Conservation (phyloP, 2,113 vertebrate genomes). For the Benitochromis conjunctus region DNA sequence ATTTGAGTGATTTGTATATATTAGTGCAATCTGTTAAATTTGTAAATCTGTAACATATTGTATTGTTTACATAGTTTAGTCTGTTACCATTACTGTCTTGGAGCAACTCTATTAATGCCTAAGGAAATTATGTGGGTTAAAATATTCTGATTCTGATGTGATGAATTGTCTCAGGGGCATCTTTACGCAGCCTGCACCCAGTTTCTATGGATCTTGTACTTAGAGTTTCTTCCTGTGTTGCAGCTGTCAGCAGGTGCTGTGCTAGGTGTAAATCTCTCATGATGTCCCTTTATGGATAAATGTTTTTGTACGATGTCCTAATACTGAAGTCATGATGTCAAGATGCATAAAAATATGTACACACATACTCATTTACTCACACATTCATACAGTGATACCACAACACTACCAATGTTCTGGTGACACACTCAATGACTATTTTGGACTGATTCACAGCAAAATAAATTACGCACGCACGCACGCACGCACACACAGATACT, state of each 20-base stretch:
- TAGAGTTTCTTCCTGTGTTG: background rate
- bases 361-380: background rate
- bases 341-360: background rate
- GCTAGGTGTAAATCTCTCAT: background rate
- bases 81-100: too few relatives aligned
- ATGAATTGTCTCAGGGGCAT: background rate
- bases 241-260: background rate
- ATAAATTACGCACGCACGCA: background rate
- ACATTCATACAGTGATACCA: background rate
- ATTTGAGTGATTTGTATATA: too few relatives aligned
- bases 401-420: background rate
- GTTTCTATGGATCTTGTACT: background rate
- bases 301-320: background rate
- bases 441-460: too few relatives aligned
- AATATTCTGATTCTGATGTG: background rate
- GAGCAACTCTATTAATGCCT: too few relatives aligned
- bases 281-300: background rate
- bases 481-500: background rate
- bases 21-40: too few relatives aligned
- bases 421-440: too few relatives aligned
- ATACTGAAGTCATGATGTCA: background rate
- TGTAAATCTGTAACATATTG: too few relatives aligned
- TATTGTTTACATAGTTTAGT: too few relatives aligned
- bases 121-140: too few relatives aligned
- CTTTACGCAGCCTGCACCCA: background rate